phyloP scores from a whole-genome alignment of 2,797 vertebrate species.

The Clamator glandarius region DNA sequence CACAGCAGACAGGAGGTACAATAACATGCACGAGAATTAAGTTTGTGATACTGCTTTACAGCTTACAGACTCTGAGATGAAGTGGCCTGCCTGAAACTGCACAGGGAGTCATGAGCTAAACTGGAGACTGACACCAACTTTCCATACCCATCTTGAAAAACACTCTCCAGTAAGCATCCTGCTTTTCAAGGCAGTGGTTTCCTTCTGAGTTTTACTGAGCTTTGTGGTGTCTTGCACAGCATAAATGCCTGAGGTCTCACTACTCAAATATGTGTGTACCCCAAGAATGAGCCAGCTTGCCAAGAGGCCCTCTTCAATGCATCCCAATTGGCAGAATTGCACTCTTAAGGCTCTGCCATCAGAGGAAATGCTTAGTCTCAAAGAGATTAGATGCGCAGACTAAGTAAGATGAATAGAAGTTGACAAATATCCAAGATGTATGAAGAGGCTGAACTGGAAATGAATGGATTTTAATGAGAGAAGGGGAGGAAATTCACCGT shows the following conservation, averaged over 20 bases:
- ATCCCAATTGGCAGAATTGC: neutral
- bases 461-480: slow-evolving; percentile 53
- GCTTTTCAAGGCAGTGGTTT: neutral
- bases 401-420: slow-evolving; percentile 34
- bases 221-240: neutral
- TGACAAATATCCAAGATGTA: slow-evolving; percentile 56
- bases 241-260: slow-evolving; percentile 2
- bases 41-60: neutral
- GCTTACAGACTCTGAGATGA: neutral
- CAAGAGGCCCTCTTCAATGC: slow-evolving; percentile 23
- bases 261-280: neutral
- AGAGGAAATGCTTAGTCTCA: slow-evolving; percentile 12
- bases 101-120: neutral
- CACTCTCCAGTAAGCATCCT: neutral
- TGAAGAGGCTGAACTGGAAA: slow-evolving; percentile 33
- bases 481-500: slow-evolving; percentile 21
- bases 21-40: neutral
- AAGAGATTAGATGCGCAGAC: slow-evolving; percentile 31
- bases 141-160: neutral
- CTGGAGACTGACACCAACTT: neutral
- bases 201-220: slow-evolving; percentile 3
- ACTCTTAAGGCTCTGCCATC: slow-evolving; percentile 6
- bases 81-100: neutral
- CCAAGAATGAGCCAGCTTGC: neutral
- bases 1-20: neutral